Evolutionary conservation across 2,888 invertebrate genomes (phyloP), one percentile per base, ranked within the genome.

Genomic region (Gnatocerus cornutus): DNA sequence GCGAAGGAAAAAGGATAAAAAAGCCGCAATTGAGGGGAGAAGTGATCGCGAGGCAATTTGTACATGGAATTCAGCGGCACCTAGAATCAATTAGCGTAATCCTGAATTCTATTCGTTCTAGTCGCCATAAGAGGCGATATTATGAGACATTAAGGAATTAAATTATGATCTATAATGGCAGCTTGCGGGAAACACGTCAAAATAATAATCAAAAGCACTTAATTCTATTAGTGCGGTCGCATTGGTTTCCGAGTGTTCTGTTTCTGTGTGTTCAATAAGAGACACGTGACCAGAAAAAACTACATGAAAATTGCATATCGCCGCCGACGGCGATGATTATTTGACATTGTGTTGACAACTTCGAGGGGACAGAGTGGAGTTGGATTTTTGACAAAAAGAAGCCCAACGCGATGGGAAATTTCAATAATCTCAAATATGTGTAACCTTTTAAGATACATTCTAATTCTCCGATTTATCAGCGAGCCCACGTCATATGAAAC

Each of bases 171-270:
- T 62, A 62, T 43, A 63, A 62, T 64, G 68, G 52, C 39, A 33
- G 55, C 62, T 50, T 63, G 46, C 63, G 69, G 39, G 66, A 73
- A 71, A 73, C 73, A 73, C 65, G 67, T 73, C 72, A 70, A 73
- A 73, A 75, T 73, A 74, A 71, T 73, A 70, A 71, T 70, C 70
- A 66, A 73, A 72, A 73, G 74, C 75, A 75, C 76, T 76, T 65
- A 74, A 73, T 72, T 72, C 71, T 76, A 76, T 76, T 76, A 73
- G 13, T 43, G 58, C 39, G 52, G 30, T 27, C 13, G 65, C 65
- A 27, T n/a, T 46, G 45, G 43, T 46, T 55, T 56, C 10, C 21
- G 41, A 59, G 55, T 67, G 59, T 30, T 62, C 46, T 61, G 29
- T 68, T 59, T 58, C 66, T 68, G 53, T 45, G 48, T 58, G 56